A percentile compares a stretch with the other conserved stretches of the same genome.
These are phyloP conservation scores for Boulengeromyrus knoepffleri DNA, from an alignment of 2,113 vertebrate species.

Conservation along the genomic window DNA sequence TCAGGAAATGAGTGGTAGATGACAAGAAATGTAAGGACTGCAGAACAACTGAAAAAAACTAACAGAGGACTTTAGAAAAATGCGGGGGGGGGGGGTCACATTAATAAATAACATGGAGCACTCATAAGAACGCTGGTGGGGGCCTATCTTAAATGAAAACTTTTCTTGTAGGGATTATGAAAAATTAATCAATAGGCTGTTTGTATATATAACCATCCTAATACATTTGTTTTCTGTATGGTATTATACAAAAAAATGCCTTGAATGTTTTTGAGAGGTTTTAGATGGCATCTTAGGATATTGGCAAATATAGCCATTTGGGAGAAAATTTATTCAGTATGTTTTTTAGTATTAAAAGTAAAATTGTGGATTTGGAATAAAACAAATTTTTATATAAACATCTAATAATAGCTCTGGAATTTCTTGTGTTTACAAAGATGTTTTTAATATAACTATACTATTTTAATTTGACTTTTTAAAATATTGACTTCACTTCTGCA, in stretches of 20 bases:
- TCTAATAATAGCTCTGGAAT: slow-evolving; percentile 55
- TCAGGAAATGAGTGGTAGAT: not conserved
- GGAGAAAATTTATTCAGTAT: slow-evolving; percentile 90
- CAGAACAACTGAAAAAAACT: slow-evolving; percentile 41
- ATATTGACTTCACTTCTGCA: slow-evolving; percentile 7
- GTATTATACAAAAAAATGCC: slow-evolving; percentile 36
- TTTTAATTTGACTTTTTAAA: slow-evolving; percentile 10
- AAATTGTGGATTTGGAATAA: slow-evolving; percentile 46
- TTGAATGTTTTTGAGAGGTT: slow-evolving; percentile 76
- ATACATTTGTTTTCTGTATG: slow-evolving; percentile 59
- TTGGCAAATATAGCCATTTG: slow-evolving; percentile 71
- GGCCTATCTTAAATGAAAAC: slow-evolving; percentile 17
- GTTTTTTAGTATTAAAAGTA: slow-evolving; percentile 64
- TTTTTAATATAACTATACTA: not conserved
- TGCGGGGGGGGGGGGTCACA: not conserved
- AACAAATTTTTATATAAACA: slow-evolving; percentile 48
- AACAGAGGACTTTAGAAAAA: slow-evolving; percentile 43
- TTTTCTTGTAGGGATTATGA: slow-evolving; percentile 41
- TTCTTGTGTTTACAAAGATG: slow-evolving; percentile 30
- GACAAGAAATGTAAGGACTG: slow-evolving; percentile 12
- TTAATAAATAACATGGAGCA: slow-evolving; percentile 41
- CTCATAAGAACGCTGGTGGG: slow-evolving; percentile 31
- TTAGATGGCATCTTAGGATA: slow-evolving; percentile 63
- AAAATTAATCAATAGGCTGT: slow-evolving; percentile 56
- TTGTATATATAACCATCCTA: slow-evolving; percentile 83